Evolutionary conservation across 1,140 invertebrate genomes (phyloP), one percentile per base, ranked within the genome.

Genomic region (Drosophila leontia): DNA sequence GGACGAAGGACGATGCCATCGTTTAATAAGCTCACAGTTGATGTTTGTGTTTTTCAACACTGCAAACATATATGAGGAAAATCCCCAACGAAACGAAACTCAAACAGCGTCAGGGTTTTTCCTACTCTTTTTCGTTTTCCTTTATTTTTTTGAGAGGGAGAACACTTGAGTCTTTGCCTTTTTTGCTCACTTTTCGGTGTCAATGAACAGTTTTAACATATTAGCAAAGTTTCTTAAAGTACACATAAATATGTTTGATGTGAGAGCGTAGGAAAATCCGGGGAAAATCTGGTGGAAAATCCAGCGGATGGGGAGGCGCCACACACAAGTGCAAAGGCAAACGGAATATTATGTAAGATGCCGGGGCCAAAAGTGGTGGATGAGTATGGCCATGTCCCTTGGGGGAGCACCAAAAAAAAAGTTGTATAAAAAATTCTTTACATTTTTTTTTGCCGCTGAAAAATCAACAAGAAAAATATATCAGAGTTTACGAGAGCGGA

Each of bases 141-240:
- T 45, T 45, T 45, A 3, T 12, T 51, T 51, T 51, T 26, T 48
- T 26, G 8, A 2, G 1, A 3, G 19, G 3, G n/a, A 11, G 19
- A 17, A 26, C 67, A 53, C 67, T 69, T 53, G 62, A 68, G 34
- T 45, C 77, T 78, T 83, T 71, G 84, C 71, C 72, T 60, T 68
- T 65, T 88, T 84, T 87, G 83, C 80, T 87, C 80, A 88, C 83
- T 87, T 90, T 90, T 90, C 72, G 85, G 85, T 90, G 85, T 90
- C 85, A 90, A 90, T 90, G 85, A 90, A 90, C 85, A 90, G 85
- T 90, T 90, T 90, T 90, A 90, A 90, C 85, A 90, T 90, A 90
- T 90, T 90, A 90, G 85, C 78, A 90, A 90, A 90, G 85, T 90
- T 90, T 90, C 86, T 76, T 82, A 88, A 90, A 90, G 86, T 90